Evolutionary conservation across 2,113 vertebrate genomes (phyloP).

Genomic region (Oryzias melastigma): DNA sequence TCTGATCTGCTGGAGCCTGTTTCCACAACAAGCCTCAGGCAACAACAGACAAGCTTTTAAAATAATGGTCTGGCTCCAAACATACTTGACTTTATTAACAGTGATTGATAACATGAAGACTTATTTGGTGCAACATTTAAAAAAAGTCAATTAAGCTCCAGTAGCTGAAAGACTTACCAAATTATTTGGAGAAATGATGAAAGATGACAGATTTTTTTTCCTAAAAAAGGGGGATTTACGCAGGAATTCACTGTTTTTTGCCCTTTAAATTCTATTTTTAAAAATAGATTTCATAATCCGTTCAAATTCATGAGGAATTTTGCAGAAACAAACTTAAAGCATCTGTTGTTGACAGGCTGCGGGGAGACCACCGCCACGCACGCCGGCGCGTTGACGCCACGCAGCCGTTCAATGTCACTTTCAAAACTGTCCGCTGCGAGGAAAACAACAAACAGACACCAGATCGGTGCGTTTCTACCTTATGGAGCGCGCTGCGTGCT

Average conservation of each 20-base stretch:
- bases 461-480: constrained; percentile 31
- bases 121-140: not conserved
- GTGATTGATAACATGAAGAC: not conserved
- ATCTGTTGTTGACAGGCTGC: constrained; percentile 3
- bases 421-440: not conserved
- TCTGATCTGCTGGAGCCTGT: constrained; percentile 46
- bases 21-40: constrained; percentile 57
- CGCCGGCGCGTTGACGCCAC: not conserved
- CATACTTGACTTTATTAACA: constrained; percentile 12
- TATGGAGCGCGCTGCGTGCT: not conserved
- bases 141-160: too few relatives aligned
- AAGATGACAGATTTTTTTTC: too few relatives aligned
- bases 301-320: not conserved
- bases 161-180: too few relatives aligned
- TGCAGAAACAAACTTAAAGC: constrained; percentile 20
- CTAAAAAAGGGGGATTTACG: too few relatives aligned
- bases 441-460: not conserved
- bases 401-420: too few relatives aligned
- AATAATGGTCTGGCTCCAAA: constrained; percentile 15
- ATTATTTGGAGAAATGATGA: too few relatives aligned
- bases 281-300: too few relatives aligned
- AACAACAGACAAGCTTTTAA: constrained; percentile 29
- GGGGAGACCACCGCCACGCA: constrained; percentile 2
- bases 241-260: too few relatives aligned
- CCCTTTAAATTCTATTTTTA: too few relatives aligned